phyloP scores from a whole-genome alignment of 2,113 vertebrate species.

The Neodon shergylaensis region DNA sequence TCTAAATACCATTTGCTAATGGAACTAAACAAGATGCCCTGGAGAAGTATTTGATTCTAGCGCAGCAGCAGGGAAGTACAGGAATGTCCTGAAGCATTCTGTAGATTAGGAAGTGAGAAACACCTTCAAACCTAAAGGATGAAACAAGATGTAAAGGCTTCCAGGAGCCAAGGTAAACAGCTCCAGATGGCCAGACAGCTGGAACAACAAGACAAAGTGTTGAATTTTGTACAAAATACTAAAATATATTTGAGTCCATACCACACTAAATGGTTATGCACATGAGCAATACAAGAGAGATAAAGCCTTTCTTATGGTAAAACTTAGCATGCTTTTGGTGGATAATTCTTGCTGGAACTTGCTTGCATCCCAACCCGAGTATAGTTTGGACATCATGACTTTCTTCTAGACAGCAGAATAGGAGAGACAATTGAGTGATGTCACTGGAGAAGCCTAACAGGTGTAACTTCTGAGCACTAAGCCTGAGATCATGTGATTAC shows the following conservation, averaged over 20 bases:
- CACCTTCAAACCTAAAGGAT: not conserved
- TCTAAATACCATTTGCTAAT: not conserved
- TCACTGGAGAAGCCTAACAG: too few species aligned
- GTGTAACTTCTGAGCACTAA: not conserved
- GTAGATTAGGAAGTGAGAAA: not conserved
- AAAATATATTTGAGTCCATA: not conserved
- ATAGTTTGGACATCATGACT: too few species aligned
- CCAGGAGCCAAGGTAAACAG: not conserved
- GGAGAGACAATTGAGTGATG: not conserved
- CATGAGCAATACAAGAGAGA: not conserved
- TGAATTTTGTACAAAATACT: not conserved
- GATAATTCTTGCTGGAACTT: not conserved
- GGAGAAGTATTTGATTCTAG: too few species aligned
- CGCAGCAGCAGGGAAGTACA: not conserved
- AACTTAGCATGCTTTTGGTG: not conserved
- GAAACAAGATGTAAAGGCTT: rapidly evolving
- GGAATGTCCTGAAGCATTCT: not conserved
- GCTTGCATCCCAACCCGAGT: not conserved
- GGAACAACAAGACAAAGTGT: not conserved
- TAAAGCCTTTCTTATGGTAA: not conserved
- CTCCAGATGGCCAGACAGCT: not conserved
- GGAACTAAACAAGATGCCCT: not conserved
- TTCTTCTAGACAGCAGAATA: not conserved
- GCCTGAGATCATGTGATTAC: too few species aligned
- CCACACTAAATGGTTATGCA: not conserved